Conservation (phyloP, 2,888 invertebrate genomes). For the Cyclophora albipunctata region DNA sequence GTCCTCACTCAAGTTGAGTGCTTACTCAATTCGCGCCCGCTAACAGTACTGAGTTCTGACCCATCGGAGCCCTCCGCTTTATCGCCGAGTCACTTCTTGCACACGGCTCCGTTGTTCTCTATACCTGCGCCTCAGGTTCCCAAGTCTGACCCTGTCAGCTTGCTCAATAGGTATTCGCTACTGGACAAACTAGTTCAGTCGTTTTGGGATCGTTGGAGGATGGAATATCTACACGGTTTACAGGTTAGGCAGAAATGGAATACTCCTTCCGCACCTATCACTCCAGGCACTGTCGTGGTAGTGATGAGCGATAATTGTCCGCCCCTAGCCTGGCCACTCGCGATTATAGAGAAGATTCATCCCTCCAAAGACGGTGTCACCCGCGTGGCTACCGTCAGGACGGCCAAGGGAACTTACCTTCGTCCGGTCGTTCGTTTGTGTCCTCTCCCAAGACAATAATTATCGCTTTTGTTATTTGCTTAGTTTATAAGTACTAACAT, state of each 20-base stretch:
- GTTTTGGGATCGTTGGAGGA: slow-evolving; percentile 9
- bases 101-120: slow-evolving; percentile 1
- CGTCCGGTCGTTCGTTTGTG: slow-evolving; percentile 3
- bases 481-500: too few species aligned
- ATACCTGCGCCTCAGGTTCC: slow-evolving; percentile 4
- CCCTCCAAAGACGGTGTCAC: slow-evolving; percentile 4
- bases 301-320: slow-evolving; percentile 5
- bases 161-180: slow-evolving; percentile 1
- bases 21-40: neutral
- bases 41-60: neutral
- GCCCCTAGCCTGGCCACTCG: slow-evolving; percentile 9
- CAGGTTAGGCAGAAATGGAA: slow-evolving; percentile 9
- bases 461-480: neutral
- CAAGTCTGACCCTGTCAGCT: neutral
- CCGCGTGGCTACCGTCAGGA: slow-evolving; percentile 4
- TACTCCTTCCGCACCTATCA: slow-evolving; percentile 2
- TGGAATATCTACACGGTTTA: slow-evolving; percentile 8
- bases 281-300: slow-evolving; percentile 7
- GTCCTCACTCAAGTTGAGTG: neutral
- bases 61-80: neutral
- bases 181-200: slow-evolving; percentile 11
- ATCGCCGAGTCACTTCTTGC: slow-evolving; percentile 15
- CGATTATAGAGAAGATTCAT: slow-evolving; percentile 6
- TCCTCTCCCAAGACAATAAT: slow-evolving; percentile 1
- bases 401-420: slow-evolving; percentile 4